Evolutionary conservation across 2,797 vertebrate genomes (phyloP).

Genomic region (Mus minutoides): DNA sequence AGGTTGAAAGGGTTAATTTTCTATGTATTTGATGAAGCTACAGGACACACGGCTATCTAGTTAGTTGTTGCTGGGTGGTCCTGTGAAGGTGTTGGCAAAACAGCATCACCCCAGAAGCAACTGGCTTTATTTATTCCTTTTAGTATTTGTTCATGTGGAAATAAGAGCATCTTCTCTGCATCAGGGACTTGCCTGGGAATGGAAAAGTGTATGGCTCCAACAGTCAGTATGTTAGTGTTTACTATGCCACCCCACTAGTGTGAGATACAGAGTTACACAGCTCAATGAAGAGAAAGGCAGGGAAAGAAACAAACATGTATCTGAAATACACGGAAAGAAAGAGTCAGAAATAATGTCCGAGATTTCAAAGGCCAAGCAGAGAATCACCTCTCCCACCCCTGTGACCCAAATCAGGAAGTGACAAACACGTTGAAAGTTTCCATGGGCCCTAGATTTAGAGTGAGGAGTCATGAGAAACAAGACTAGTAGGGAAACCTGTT

Average conservation of each 20-base stretch:
- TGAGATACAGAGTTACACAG: neutral
- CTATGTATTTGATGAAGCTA: neutral
- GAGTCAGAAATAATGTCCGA: neutral
- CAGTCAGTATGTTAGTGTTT: neutral
- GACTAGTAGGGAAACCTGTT: neutral
- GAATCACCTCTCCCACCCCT: neutral
- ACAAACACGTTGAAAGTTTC: neutral
- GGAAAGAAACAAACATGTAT: neutral
- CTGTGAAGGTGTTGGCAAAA: neutral
- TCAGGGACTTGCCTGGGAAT: neutral
- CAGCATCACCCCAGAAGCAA: neutral
- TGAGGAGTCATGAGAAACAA: neutral
- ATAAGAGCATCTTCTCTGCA: neutral
- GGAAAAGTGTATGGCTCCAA: neutral
- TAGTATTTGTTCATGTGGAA: neutral
- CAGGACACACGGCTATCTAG: neutral
- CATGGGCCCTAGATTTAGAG: neutral
- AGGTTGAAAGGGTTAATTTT: neutral
- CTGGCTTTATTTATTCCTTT: neutral
- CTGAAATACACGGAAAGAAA: neutral
- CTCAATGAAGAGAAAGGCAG: neutral
- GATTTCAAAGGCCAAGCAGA: neutral
- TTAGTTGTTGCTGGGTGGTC: neutral
- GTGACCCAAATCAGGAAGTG: neutral
- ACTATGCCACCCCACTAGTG: neutral